A percentile compares a stretch with the other conserved stretches of the same genome.
phyloP scores from a whole-genome alignment of 2,797 vertebrate species.

The Muscicapa striata region DNA sequence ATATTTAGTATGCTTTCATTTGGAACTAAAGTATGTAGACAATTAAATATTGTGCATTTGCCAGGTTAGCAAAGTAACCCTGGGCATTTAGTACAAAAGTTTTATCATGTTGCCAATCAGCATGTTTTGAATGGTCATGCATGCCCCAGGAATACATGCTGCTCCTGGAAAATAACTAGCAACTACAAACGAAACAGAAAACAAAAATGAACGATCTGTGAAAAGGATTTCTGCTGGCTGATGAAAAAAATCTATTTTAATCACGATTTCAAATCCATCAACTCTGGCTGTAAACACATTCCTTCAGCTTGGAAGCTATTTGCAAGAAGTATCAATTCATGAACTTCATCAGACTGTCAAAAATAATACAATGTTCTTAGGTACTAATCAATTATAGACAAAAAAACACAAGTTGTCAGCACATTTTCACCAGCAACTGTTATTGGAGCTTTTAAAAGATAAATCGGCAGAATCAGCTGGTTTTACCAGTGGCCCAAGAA shows the following conservation, averaged over 20 bases:
- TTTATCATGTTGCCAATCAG: neutral
- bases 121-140: neutral
- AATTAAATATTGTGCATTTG: neutral
- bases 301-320: constrained; percentile 5
- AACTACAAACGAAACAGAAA: neutral
- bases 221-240: neutral
- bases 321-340: constrained; percentile 8
- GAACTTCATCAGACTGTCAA: neutral
- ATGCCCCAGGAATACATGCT: neutral
- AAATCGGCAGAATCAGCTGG: neutral
- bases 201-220: neutral
- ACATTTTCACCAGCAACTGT: constrained; percentile 13
- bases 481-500: neutral
- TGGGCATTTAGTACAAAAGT: neutral
- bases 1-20: neutral
- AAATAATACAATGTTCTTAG: constrained; percentile 7
- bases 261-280: neutral
- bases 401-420: neutral
- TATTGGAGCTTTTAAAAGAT: neutral
- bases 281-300: neutral
- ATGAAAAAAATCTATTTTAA: constrained; percentile 42
- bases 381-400: neutral
- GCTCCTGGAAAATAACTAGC: neutral
- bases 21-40: neutral
- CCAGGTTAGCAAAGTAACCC: neutral